Base-by-base conservation (phyloP, 2,113 vertebrate species). In the Zingel zingel region DNA sequence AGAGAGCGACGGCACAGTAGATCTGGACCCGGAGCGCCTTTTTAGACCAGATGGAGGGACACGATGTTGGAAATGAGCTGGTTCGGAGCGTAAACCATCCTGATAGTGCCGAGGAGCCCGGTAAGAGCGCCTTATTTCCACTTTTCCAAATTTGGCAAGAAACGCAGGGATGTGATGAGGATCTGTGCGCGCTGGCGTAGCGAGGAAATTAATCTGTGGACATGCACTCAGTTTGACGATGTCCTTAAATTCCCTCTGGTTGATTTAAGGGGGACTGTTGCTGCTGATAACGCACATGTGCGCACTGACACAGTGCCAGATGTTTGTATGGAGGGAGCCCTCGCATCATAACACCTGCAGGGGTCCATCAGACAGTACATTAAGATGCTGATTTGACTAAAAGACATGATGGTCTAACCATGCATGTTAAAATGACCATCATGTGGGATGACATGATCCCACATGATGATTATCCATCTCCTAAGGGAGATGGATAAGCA, bases 31-130 rank as follows among this genome's bases (percentile, higher is more conserved):
- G 0, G 67, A 27, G 79, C 76, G 86, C 48, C 33, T 58, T 50
- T 47, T 11, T 12, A 25, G 21, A 19, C 1, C 73, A n/a, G 18
- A 94, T 94, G 92, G 87, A 93, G 78, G 69, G 73, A 51, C 74
- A 50, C 6, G 77, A 50, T 16, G 78, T 67, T 21, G 64, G 64
- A 57, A 47, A 69, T 0, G 71, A 86, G 16, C 53, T 54, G 64
- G 25, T 5, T 2, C 69, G 63, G 14, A 62, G 77, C 71, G 61
- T n/a, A 30, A 30, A 59, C 61, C 69, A 18, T n/a, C 78, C 11
- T 14, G 71, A 63, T 21, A 65, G 66, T 5, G 71, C 54, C 8
- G 16, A 79, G 69, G 71, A 88, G 45, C 64, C 66, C 50, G 92
- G 93, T 94, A 91, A 93, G 91, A 87, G 27, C 30, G 58, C 51